Evolutionary conservation across 2,888 invertebrate genomes (phyloP).

Genomic region (Aquatica leii): DNA sequence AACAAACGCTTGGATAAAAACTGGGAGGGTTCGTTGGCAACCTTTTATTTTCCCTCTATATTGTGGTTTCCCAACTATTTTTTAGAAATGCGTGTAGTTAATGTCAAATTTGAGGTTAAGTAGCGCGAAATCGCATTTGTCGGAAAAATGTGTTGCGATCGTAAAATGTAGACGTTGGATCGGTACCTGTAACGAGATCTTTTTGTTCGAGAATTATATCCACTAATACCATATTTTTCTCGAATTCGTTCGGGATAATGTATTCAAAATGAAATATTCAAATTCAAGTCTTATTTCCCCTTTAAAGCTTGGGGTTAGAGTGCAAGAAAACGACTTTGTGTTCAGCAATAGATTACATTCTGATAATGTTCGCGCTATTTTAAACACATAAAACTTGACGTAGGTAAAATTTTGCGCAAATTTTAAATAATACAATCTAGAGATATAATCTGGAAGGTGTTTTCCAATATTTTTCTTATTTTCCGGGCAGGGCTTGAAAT

Average conservation of each 20-base stretch:
- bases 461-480: slow-evolving; percentile 17
- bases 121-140: slow-evolving; percentile 24
- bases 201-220: slow-evolving; percentile 47
- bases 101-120: slow-evolving; percentile 22
- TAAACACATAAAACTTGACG: slow-evolving; percentile 7
- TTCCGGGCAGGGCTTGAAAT: slow-evolving; percentile 35
- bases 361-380: slow-evolving; percentile 21
- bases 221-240: slow-evolving; percentile 55
- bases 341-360: slow-evolving; percentile 48
- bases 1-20: slow-evolving; percentile 53
- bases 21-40: slow-evolving; percentile 48
- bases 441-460: not conserved
- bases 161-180: slow-evolving; percentile 55
- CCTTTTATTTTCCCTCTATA: slow-evolving; percentile 47
- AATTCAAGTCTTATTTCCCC: slow-evolving; percentile 58
- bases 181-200: slow-evolving; percentile 51
- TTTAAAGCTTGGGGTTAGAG: slow-evolving; percentile 55
- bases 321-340: slow-evolving; percentile 58
- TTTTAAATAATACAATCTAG: not conserved
- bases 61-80: slow-evolving; percentile 44
- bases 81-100: slow-evolving; percentile 40
- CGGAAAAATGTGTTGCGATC: slow-evolving; percentile 29
- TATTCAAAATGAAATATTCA: slow-evolving; percentile 58
- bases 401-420: slow-evolving; percentile 18
- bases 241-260: slow-evolving; percentile 52